Conservation (phyloP, 2,888 invertebrate species). For the Stenotaenia linearis region DNA sequence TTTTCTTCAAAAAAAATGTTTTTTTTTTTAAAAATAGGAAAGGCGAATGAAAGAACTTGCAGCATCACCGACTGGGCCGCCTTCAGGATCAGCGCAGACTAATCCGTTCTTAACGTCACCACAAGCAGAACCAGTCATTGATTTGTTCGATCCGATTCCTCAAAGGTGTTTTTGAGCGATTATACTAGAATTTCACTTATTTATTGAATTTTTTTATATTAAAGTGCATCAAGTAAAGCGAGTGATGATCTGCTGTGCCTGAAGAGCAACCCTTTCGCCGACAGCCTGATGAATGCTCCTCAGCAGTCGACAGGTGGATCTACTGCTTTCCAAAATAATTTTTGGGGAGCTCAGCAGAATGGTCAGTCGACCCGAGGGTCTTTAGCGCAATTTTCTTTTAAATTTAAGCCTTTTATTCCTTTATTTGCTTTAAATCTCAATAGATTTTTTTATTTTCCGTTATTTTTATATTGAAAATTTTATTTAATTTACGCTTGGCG, state of each 20-base stretch:
- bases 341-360: conserved; percentile 36
- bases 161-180: conserved; percentile 28
- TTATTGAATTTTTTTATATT: background rate
- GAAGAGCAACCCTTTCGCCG: conserved; percentile 77
- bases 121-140: conserved; percentile 44
- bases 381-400: background rate
- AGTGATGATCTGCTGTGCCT: conserved; percentile 83
- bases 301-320: conserved; percentile 51
- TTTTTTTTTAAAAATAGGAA: conserved; percentile 34
- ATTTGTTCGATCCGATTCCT: conserved; percentile 38
- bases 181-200: background rate
- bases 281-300: conserved; percentile 43
- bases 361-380: conserved; percentile 28
- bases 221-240: conserved; percentile 55
- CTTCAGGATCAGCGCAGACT: conserved; percentile 52
- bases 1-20: no score
- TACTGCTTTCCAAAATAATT: conserved; percentile 21
- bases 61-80: conserved; percentile 38
- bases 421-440: background rate
- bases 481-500: background rate
- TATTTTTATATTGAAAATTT: background rate
- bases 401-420: background rate
- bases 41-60: conserved; percentile 52
- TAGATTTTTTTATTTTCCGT: background rate
- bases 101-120: conserved; percentile 80